Evolutionary conservation across 2,888 invertebrate genomes (phyloP).

Genomic region (Hirtodrosophila alboralis): DNA sequence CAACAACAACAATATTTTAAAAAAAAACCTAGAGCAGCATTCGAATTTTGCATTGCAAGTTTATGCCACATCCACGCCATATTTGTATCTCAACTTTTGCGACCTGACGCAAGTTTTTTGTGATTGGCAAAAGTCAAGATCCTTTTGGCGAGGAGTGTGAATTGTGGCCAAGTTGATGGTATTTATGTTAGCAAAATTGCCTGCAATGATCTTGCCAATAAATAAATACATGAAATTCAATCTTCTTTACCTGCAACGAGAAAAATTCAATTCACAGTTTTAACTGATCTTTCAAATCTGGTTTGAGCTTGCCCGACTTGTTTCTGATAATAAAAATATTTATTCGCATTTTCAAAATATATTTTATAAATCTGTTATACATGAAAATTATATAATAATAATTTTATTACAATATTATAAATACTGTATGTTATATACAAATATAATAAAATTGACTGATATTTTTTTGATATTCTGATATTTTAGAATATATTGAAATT

Average conservation of each 20-base stretch:
- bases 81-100: constrained; percentile 36
- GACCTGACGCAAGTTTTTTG: constrained; percentile 35
- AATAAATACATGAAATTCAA: neutral
- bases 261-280: neutral
- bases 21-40: constrained; percentile 32
- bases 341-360: too few relatives aligned
- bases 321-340: too few relatives aligned
- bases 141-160: too few relatives aligned
- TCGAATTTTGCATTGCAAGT: constrained; percentile 47
- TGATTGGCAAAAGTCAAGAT: constrained; percentile 52
- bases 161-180: constrained; percentile 56
- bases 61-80: constrained; percentile 45
- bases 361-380: too few relatives aligned
- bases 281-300: neutral
- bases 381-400: too few relatives aligned
- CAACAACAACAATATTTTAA: constrained; percentile 24
- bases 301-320: too few relatives aligned
- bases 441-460: too few relatives aligned
- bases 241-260: too few relatives aligned
- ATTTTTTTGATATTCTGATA: too few relatives aligned
- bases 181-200: constrained; percentile 67
- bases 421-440: too few relatives aligned
- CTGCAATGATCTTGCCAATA: constrained; percentile 23
- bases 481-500: too few relatives aligned
- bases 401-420: too few relatives aligned